Evolutionary conservation across 64 coral and sea anemone species (phyloP), one percentile per base, ranked within the genome.

Genomic region (Astreopora myriophthalma): DNA sequence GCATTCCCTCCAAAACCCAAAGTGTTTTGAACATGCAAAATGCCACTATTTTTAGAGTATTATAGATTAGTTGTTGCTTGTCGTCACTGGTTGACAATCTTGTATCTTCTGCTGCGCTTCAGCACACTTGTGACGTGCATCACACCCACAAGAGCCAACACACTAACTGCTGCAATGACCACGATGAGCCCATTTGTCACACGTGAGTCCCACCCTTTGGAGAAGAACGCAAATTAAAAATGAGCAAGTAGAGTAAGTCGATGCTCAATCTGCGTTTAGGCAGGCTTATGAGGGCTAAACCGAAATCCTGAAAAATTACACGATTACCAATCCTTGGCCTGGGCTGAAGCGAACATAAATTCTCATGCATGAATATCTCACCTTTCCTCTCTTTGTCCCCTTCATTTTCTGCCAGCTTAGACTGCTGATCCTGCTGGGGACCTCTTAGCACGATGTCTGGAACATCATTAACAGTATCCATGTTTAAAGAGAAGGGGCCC

Each of bases 111-210:
- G n/a, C 90, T 70, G 69, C 90, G 79, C 40, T 84, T 77, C 76
- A 73, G 61, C 71, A 73, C 80, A 29, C 90, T 67, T 25, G 79
- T 83, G 72, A 92, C 19, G 78, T 92, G 73, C 19, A 92, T 38
- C 19, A 92, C 81, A 8, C 90, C 90, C 22, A 85, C 67, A 27
- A 92, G 32, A 75, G 90, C 90, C 14, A 92, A 71, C 9, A 92
- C n/a, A 24, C 79, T 92, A 5, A 40, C 81, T 0, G 79, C 80
- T 22, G 69, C 71, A 26, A 92, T 55, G 1, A 73, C 69, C 13
- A 85, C 52, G 51, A 92, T 26, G 3, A 92, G 64, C 5, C 48
- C 69, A 28, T 85, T 85, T 37, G 79, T 87, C 25, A 73, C 67
- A 7, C 52, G 30, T 82, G 69, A 23, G 17, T 42, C 72, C 68